These are phyloP conservation scores for Tetramorium alpestre DNA, from an alignment of 1,140 invertebrate genomes.

Conservation along the genomic window DNA sequence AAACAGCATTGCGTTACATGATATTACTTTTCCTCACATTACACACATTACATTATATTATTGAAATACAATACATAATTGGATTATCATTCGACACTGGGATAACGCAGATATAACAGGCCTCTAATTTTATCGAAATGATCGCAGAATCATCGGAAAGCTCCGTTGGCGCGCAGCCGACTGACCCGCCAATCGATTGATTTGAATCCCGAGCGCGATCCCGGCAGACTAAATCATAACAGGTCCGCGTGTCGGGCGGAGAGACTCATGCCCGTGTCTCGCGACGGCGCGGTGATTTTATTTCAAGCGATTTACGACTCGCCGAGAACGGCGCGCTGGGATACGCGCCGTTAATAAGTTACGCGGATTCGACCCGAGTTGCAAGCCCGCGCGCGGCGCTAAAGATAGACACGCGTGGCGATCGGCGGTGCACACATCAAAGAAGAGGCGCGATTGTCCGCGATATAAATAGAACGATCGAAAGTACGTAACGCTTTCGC, in stretches of 20 bases:
- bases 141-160: background rate
- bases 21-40: background rate
- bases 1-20: background rate
- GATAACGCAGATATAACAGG: background rate
- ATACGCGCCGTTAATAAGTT: slow-evolving; percentile 42
- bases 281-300: slow-evolving; percentile 17
- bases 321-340: slow-evolving; percentile 13
- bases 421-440: slow-evolving; percentile 60
- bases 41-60: background rate
- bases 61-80: background rate
- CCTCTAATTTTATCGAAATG: slow-evolving; percentile 28
- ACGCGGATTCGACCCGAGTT: slow-evolving; percentile 17
- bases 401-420: slow-evolving; percentile 69
- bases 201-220: slow-evolving; percentile 12
- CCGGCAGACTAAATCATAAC: slow-evolving; percentile 48
- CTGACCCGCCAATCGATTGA: slow-evolving; percentile 1
- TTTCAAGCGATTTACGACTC: slow-evolving; percentile 41
- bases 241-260: slow-evolving; percentile 3
- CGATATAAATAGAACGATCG: slow-evolving; percentile 71
- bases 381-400: slow-evolving; percentile 31
- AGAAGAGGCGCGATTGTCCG: slow-evolving; percentile 67
- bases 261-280: background rate
- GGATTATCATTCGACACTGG: background rate
- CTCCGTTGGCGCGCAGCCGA: background rate
- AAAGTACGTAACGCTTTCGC: slow-evolving; percentile 63